Base-by-base conservation (phyloP, 2,113 vertebrate species). In the Panurus biarmicus region DNA sequence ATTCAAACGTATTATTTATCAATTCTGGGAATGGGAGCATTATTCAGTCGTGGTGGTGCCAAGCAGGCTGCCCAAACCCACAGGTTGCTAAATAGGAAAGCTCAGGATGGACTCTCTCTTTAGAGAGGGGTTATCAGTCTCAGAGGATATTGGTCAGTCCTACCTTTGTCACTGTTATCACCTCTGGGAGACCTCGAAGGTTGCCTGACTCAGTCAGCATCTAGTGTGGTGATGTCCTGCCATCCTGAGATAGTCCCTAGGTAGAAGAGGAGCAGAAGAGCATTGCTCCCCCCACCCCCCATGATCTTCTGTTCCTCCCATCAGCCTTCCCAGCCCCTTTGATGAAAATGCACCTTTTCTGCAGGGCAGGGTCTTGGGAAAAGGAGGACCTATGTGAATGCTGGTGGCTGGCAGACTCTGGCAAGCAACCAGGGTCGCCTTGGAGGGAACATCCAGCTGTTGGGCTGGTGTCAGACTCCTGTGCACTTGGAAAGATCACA, bases 241-340 rank as follows among this genome's bases (percentile, higher is more conserved):
- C 33, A 23, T 62, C 31, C 36, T 51, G n/a, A 60, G 25, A 26
- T 25, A 71, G 53, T 84, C 65, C 15, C 12, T 8, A 29, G 48
- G 48, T 29, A 61, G 31, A 75, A 21, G 23, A 76, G 11, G 15
- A 53, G 31, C 12, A 47, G 42, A 62, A 69, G 35, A 64, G 14
- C 21, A 3, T 5, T 88, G 38, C n/a, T n/a, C n/a, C n/a, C n/a
- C n/a, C n/a, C n/a, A 0, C 12, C 5, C 4, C 35, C 5, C 1
- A 1, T 26, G 3, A 22, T 35, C 15, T 51, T 50, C 36, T 75
- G 17, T 16, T 66, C 10, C 18, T 85, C 20, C 60, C 1, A 0
- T 53, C 35, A 80, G 36, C 35, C 36, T 45, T 38, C 40, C 23
- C 26, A 60, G 33, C 13, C 36, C 19, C 17, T 87, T 42, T 1